These are phyloP conservation scores for Stomorhina lunata DNA, from an alignment of 2,888 invertebrate genomes.

Conservation along the genomic window DNA sequence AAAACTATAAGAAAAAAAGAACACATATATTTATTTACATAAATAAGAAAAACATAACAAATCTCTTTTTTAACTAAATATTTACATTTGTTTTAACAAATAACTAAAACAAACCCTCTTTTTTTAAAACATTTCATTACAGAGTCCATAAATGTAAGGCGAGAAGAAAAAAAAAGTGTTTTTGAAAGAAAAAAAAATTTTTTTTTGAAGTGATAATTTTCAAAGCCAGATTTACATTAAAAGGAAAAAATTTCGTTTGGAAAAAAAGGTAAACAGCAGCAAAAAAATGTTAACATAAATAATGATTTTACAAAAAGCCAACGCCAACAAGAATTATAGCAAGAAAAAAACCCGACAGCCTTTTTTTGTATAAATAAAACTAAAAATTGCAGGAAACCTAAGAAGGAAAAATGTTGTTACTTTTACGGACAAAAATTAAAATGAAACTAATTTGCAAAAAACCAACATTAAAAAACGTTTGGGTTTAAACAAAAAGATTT, in stretches of 20 bases:
- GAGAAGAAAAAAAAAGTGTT: slow-evolving; percentile 40
- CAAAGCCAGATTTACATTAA: slow-evolving; percentile 26
- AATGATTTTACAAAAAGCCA: slow-evolving; percentile 41
- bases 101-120: slow-evolving; percentile 40
- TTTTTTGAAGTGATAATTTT: slow-evolving; percentile 45
- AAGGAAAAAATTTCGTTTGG: not conserved
- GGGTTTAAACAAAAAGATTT: slow-evolving; percentile 41
- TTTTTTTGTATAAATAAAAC: not conserved
- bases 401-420: slow-evolving; percentile 64
- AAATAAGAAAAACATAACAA: slow-evolving; percentile 45
- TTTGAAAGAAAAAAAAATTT: not conserved
- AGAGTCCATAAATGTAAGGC: too few species aligned
- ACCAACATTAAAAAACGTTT: slow-evolving; percentile 57
- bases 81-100: slow-evolving; percentile 58
- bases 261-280: slow-evolving; percentile 49
- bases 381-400: slow-evolving; percentile 29
- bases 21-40: slow-evolving; percentile 22
- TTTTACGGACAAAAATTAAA: slow-evolving; percentile 67
- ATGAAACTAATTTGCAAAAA: slow-evolving; percentile 68
- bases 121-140: slow-evolving; percentile 40
- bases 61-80: slow-evolving; percentile 34
- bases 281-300: slow-evolving; percentile 62
- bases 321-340: slow-evolving; percentile 12
- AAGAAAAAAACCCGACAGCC: not conserved
- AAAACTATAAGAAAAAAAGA: not conserved